phyloP scores from a whole-genome alignment of 1,140 invertebrate species.

The Ctenoplectra terminalis region DNA sequence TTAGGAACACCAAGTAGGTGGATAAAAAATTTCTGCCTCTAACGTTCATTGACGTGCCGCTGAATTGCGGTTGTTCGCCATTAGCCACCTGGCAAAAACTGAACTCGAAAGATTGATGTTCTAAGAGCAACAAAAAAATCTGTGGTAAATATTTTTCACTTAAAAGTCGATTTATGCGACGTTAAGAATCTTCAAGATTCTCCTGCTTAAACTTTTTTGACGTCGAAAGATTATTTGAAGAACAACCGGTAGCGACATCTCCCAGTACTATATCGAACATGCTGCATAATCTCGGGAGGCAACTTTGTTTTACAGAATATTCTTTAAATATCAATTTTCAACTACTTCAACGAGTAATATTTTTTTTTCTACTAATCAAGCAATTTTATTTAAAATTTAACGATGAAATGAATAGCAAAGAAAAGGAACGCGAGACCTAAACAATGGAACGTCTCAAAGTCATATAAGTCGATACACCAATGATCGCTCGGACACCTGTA shows the following conservation, averaged over 20 bases:
- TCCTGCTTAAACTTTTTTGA: too few species aligned
- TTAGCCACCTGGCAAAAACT: background rate
- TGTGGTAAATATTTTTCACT: background rate
- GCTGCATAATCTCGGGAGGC: background rate
- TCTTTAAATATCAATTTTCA: too few species aligned
- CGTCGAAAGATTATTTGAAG: background rate
- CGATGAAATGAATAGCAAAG: too few species aligned
- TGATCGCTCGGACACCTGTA: background rate
- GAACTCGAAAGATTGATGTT: background rate
- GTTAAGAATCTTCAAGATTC: background rate
- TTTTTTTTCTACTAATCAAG: too few species aligned
- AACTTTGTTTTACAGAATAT: background rate
- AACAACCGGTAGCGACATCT: slow-evolving; percentile 32
- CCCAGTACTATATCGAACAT: background rate
- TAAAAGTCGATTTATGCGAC: background rate
- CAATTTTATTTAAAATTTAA: too few species aligned
- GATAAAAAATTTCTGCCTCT: slow-evolving; percentile 38
- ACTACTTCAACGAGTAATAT: too few species aligned
- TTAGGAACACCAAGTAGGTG: slow-evolving; percentile 1
- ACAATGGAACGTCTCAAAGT: background rate
- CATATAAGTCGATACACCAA: background rate
- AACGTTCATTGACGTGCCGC: slow-evolving; percentile 8
- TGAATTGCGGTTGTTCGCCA: slow-evolving; percentile 2
- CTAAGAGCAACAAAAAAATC: background rate
- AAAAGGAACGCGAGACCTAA: too few species aligned